Percentiles rank a stretch among this genome's conserved stretches.
phyloP scores from a whole-genome alignment of 2,113 vertebrate species.

The Carlito syrichta region DNA sequence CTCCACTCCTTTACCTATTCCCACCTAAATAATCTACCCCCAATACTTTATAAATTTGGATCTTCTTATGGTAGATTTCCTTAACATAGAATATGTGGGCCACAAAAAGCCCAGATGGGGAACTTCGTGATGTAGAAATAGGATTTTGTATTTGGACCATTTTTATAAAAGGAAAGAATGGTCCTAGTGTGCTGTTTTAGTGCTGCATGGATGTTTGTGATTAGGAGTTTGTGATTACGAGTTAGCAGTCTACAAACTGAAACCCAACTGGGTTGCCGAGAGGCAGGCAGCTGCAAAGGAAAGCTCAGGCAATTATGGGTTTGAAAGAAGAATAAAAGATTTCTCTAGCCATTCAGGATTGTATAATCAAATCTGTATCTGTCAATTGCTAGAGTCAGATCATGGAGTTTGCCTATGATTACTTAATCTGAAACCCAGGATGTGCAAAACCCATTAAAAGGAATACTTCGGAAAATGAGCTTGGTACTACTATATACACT shows the following conservation, averaged over 20 bases:
- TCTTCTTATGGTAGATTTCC: not conserved
- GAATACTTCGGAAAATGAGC: conserved; percentile 74
- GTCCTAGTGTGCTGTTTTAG: not conserved
- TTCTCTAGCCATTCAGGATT: conserved; percentile 60
- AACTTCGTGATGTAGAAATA: not conserved
- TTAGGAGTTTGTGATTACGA: conserved; percentile 65
- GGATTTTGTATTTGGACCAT: not conserved
- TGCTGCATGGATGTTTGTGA: conserved; percentile 37
- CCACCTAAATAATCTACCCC: not conserved
- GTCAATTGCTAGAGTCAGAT: conserved; percentile 68
- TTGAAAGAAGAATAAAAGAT: conserved; percentile 75
- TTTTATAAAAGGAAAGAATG: conserved; percentile 15
- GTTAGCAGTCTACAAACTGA: conserved; percentile 56
- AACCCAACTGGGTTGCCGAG: conserved; percentile 60
- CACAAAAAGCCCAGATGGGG: not conserved
- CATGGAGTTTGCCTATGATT: conserved; percentile 64
- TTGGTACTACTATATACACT: conserved; percentile 43
- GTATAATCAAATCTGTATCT: conserved; percentile 74
- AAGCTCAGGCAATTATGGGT: conserved; percentile 55
- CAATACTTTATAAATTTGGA: not conserved
- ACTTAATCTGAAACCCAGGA: conserved; percentile 72
- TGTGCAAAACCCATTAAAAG: conserved; percentile 69
- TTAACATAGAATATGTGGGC: not conserved
- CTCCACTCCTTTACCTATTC: not conserved
- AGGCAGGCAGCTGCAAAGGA: conserved; percentile 67